phyloP scores from a whole-genome alignment of 2,888 invertebrate species.

The Uropetala carovei region DNA sequence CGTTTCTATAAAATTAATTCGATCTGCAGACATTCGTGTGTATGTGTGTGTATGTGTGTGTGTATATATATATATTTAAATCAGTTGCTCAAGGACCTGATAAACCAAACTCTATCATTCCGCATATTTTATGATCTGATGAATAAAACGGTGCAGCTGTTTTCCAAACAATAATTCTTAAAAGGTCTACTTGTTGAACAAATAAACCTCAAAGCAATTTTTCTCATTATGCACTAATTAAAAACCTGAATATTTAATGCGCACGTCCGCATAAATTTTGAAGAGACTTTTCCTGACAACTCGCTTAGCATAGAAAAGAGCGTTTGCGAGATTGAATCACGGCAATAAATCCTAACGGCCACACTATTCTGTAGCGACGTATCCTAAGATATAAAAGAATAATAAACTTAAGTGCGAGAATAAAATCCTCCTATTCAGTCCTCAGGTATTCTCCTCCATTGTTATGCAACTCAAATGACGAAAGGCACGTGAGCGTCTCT shows the following conservation, averaged over 20 bases:
- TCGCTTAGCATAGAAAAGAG: conserved; percentile 16
- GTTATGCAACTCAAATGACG: conserved; percentile 41
- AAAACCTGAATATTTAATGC: background rate
- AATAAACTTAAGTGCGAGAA: conserved; percentile 2
- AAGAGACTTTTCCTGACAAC: background rate
- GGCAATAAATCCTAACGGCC: background rate
- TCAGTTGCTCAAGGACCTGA: too few species aligned
- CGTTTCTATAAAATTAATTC: too few species aligned
- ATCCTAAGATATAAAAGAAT: background rate
- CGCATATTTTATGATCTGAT: background rate
- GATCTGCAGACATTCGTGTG: too few species aligned
- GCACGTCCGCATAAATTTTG: background rate
- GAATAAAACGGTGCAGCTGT: background rate
- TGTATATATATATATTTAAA: too few species aligned
- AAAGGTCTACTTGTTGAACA: background rate
- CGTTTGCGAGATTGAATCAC: conserved; percentile 8
- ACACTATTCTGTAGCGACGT: background rate
- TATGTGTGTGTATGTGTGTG: too few species aligned
- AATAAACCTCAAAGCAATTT: background rate
- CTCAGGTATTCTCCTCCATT: background rate
- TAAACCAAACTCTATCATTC: background rate
- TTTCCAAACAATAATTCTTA: background rate
- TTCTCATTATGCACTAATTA: background rate
- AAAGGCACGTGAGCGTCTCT: background rate
- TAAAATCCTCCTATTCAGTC: background rate